Percentiles rank a stretch among this genome's conserved stretches.
Evolutionary conservation across 35 echinoderm and acorn worm species (phyloP).

Genomic region (Antedon bifida): DNA sequence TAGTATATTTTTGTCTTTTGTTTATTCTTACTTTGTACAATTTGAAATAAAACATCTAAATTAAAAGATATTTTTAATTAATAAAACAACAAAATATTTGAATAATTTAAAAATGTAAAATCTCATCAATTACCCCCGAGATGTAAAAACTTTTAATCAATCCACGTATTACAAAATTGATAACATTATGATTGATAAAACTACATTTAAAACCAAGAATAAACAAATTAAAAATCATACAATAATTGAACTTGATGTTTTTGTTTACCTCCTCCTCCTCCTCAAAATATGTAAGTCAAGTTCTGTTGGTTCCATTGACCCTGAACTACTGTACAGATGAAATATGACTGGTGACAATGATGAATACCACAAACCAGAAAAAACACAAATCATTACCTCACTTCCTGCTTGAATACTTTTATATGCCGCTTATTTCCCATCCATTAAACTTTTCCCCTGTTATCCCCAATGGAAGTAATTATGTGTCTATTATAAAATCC

Average conservation of each 20-base stretch:
- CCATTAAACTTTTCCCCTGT: not conserved
- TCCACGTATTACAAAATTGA: too few species aligned
- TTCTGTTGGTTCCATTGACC: not conserved
- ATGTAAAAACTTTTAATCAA: too few species aligned
- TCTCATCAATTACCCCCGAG: too few species aligned
- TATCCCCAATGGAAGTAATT: not conserved
- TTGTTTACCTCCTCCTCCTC: not conserved
- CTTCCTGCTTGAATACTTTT: not conserved
- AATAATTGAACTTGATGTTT: not conserved
- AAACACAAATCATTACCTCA: not conserved
- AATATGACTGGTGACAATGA: slow-evolving; percentile 1
- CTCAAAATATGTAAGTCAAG: not conserved
- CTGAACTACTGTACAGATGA: not conserved
- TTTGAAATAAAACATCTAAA: too few species aligned
- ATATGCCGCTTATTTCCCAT: not conserved
- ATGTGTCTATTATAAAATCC: not conserved
- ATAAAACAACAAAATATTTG: too few species aligned
- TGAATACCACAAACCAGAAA: not conserved
- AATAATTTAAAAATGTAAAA: too few species aligned
- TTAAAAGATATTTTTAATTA: too few species aligned
- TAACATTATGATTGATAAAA: too few species aligned
- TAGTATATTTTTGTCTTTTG: too few species aligned
- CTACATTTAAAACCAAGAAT: too few species aligned
- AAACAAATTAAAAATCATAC: too few species aligned
- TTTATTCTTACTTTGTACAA: too few species aligned